phyloP scores from a whole-genome alignment of 1,140 invertebrate species.

The Rhopalosiphum maidis region DNA sequence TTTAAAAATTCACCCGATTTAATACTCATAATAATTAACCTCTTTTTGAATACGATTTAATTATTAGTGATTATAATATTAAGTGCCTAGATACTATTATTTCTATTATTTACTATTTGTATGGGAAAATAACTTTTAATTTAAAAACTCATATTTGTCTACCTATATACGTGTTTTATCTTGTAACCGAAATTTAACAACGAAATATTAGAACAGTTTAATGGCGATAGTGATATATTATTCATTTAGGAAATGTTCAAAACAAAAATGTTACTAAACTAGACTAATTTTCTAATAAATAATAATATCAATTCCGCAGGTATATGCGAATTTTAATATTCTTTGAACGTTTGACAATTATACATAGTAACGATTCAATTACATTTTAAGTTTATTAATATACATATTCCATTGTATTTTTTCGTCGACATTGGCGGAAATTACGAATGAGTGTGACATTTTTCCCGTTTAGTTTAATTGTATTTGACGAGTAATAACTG shows the following conservation, averaged over 20 bases:
- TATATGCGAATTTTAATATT: background rate
- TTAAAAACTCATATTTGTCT: background rate
- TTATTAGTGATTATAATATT: background rate
- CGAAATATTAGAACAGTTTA: background rate
- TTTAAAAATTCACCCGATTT: background rate
- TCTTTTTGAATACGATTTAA: constrained; percentile 8
- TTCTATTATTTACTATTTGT: background rate
- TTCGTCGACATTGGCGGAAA: background rate
- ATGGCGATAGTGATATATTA: background rate
- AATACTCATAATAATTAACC: background rate
- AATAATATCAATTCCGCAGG: background rate
- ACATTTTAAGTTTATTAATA: background rate
- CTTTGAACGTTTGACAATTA: background rate
- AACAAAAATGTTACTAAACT: background rate
- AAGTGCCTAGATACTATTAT: background rate
- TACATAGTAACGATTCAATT: background rate
- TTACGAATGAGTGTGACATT: constrained; percentile 1
- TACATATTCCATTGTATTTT: background rate
- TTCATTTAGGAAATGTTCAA: background rate
- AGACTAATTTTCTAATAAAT: background rate
- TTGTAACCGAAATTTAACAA: background rate
- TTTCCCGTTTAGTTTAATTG: constrained; percentile 15
- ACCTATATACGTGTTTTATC: background rate
- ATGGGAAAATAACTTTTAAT: background rate
- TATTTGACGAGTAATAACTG: constrained; percentile 7